phyloP scores from a whole-genome alignment of 2,888 invertebrate species.

The Cephus rjabovi region DNA sequence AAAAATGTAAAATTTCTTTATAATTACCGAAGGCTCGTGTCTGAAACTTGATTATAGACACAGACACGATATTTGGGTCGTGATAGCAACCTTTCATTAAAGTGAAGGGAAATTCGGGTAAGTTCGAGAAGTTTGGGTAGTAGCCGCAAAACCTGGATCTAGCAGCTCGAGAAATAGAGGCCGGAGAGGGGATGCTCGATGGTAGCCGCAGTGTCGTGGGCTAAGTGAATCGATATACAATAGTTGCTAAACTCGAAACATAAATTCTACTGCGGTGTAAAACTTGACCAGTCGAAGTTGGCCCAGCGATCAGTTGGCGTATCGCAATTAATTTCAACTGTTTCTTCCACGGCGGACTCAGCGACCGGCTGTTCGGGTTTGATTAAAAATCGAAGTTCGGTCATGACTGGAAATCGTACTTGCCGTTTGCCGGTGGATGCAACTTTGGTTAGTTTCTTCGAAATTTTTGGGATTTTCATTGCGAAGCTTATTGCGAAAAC shows the following conservation, averaged over 20 bases:
- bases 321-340: conserved; percentile 7
- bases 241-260: conserved; percentile 34
- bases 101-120: neutral
- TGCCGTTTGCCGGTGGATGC: neutral
- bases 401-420: neutral
- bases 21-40: neutral
- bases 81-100: neutral
- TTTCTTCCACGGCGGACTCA: neutral
- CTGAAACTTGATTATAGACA: neutral
- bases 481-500: neutral
- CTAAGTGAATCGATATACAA: conserved; percentile 31
- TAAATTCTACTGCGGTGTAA: conserved; percentile 29
- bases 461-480: neutral
- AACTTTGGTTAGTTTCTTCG: neutral
- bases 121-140: neutral
- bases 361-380: neutral
- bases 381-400: neutral
- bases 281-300: conserved; percentile 4
- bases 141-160: neutral
- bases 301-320: conserved; percentile 6
- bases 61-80: neutral
- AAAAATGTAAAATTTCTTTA: neutral
- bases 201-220: neutral
- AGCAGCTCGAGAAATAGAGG: neutral
- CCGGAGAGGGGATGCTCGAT: neutral